These are phyloP conservation scores for Omphaloscelis lunosa DNA, from an alignment of 2,888 invertebrate species.

Conservation along the genomic window DNA sequence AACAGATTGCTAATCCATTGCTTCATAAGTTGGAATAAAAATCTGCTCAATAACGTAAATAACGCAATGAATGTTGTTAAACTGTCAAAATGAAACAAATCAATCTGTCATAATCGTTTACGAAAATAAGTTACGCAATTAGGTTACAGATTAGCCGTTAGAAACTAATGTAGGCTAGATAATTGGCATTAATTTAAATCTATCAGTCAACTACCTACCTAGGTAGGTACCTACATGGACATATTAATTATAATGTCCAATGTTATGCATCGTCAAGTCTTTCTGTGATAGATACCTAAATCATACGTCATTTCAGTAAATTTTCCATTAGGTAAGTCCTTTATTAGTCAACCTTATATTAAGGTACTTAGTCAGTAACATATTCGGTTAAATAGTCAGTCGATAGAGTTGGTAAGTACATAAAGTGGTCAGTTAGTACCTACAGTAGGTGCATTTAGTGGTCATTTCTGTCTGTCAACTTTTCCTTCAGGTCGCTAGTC, in stretches of 20 bases:
- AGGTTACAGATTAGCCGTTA: constrained; percentile 15
- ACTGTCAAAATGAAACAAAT: too few relatives aligned
- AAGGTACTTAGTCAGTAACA: not conserved
- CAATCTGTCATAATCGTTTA: too few relatives aligned
- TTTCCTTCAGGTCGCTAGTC: not conserved
- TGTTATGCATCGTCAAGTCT: constrained; percentile 2
- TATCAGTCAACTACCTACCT: not conserved
- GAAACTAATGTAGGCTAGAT: not conserved
- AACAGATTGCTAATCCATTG: too few relatives aligned
- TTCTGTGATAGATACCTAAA: not conserved
- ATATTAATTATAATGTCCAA: not conserved
- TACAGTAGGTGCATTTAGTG: not conserved
- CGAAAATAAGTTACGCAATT: too few relatives aligned
- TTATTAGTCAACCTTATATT: not conserved
- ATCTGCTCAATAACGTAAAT: too few relatives aligned
- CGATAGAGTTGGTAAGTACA: not conserved
- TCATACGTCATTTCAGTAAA: not conserved
- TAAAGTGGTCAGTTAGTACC: not conserved
- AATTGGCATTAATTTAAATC: constrained; percentile 4
- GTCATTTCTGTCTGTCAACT: not conserved
- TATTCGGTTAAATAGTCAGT: not conserved
- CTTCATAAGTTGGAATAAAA: too few relatives aligned
- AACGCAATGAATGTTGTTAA: too few relatives aligned
- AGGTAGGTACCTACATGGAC: not conserved
- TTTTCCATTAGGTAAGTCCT: not conserved